Evolutionary conservation across 1,140 invertebrate species (phyloP).

Genomic region (Dendrolimus punctatus): DNA sequence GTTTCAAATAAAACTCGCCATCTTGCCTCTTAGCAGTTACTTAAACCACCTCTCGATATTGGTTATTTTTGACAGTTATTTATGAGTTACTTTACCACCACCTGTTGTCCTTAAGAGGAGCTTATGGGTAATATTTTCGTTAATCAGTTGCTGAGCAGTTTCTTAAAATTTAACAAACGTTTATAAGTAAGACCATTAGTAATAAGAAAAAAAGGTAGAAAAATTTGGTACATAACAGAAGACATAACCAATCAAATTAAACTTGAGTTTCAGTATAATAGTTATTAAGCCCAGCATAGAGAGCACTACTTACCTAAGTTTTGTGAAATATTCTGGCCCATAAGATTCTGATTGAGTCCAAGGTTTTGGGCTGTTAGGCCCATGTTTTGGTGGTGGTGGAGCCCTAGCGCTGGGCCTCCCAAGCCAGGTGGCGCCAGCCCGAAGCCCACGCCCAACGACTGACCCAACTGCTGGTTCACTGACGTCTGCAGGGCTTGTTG

Average conservation of each 20-base stretch:
- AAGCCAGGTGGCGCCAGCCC: slow-evolving; percentile 18
- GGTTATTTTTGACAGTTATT: too few relatives aligned
- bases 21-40: too few relatives aligned
- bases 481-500: slow-evolving; percentile 48
- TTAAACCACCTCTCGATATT: too few relatives aligned
- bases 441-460: slow-evolving; percentile 29
- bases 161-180: too few relatives aligned
- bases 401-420: slow-evolving; percentile 16
- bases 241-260: not conserved
- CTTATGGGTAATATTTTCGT: too few relatives aligned
- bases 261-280: not conserved
- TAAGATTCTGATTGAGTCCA: slow-evolving; percentile 50
- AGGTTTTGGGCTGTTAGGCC: slow-evolving; percentile 36
- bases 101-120: too few relatives aligned
- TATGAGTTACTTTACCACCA: too few relatives aligned
- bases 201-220: not conserved
- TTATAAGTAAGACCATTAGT: too few relatives aligned
- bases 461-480: slow-evolving; percentile 26
- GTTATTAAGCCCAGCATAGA: not conserved
- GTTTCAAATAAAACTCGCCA: too few relatives aligned
- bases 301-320: slow-evolving; percentile 32
- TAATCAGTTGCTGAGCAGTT: too few relatives aligned
- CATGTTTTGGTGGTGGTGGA: slow-evolving; percentile 40
- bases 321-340: slow-evolving; percentile 50
- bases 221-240: not conserved